These are phyloP conservation scores for Drosophila mayri DNA, from an alignment of 1,140 invertebrate genomes.

Conservation along the genomic window DNA sequence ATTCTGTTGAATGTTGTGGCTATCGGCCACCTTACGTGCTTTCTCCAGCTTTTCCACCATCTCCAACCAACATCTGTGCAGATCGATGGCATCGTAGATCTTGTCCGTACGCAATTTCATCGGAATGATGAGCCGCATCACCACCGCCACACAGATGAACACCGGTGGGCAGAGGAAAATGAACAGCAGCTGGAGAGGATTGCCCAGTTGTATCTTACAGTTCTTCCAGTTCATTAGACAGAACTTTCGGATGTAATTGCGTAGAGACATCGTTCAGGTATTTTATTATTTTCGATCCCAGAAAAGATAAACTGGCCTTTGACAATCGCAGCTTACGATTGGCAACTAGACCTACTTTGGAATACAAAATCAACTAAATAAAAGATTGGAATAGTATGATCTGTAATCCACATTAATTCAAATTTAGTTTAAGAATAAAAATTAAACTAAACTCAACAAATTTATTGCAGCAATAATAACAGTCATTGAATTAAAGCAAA, in stretches of 20 bases:
- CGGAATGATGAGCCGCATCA: conserved; percentile 9
- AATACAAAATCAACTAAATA: background rate
- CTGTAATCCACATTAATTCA: background rate
- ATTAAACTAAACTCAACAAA: too few relatives aligned
- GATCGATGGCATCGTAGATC: background rate
- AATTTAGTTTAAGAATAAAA: background rate
- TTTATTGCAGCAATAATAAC: too few relatives aligned
- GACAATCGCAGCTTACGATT: background rate
- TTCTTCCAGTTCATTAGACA: conserved; percentile 55
- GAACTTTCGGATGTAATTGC: conserved; percentile 41
- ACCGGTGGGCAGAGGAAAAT: conserved; percentile 22
- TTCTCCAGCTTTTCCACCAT: conserved; percentile 25
- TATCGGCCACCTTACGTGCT: background rate
- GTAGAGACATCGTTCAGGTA: conserved; percentile 37
- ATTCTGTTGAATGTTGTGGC: conserved; percentile 6
- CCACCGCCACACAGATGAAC: conserved; percentile 30
- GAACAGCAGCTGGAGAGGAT: conserved; percentile 34
- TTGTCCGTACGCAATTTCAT: conserved; percentile 9
- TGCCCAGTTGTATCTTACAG: conserved; percentile 46
- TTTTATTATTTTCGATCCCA: background rate
- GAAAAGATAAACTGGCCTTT: background rate
- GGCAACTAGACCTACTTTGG: background rate
- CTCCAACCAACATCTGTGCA: conserved; percentile 33
- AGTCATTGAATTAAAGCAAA: too few relatives aligned
- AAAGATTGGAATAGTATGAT: background rate